Conservation (phyloP, 2,888 invertebrate species). For the Patella depressa region DNA sequence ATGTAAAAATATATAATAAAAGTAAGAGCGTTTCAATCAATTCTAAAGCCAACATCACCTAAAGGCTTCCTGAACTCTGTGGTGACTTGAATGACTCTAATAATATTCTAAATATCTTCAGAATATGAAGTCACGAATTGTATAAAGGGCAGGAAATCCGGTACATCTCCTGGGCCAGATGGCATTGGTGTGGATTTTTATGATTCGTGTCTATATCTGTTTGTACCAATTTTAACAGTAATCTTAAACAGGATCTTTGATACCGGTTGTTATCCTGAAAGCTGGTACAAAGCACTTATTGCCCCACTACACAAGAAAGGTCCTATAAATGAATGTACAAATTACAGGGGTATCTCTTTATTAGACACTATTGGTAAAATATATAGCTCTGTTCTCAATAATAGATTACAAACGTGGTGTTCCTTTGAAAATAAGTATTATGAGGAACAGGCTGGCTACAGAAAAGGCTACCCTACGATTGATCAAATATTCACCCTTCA, state of each 20-base stretch:
- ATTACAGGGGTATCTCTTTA: constrained; percentile 28
- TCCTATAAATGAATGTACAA: constrained; percentile 5
- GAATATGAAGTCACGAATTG: background rate
- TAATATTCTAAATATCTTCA: constrained; percentile 1
- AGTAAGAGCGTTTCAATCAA: background rate
- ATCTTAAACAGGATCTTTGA: constrained; percentile 24
- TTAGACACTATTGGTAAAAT: constrained; percentile 23
- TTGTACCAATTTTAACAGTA: background rate
- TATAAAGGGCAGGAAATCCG: constrained; percentile 12
- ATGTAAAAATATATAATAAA: too few relatives aligned
- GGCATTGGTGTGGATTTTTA: constrained; percentile 18
- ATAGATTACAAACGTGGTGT: constrained; percentile 16
- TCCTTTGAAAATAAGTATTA: constrained; percentile 4
- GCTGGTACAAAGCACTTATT: constrained; percentile 21
- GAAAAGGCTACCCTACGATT: background rate
- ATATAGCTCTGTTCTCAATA: constrained; percentile 27
- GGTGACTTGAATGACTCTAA: too few relatives aligned
- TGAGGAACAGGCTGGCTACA: background rate
- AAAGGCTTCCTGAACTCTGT: too few relatives aligned
- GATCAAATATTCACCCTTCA: constrained; percentile 5
- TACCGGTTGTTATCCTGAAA: constrained; percentile 22
- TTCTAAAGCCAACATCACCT: background rate
- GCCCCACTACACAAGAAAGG: constrained; percentile 29
- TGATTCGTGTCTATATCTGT: constrained; percentile 16
- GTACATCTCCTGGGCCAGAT: constrained; percentile 16